A percentile compares a stretch with the other conserved stretches of the same genome.
These are phyloP conservation scores for Mastacembelus armatus DNA, from an alignment of 2,797 vertebrate genomes.

Conservation along the genomic window DNA sequence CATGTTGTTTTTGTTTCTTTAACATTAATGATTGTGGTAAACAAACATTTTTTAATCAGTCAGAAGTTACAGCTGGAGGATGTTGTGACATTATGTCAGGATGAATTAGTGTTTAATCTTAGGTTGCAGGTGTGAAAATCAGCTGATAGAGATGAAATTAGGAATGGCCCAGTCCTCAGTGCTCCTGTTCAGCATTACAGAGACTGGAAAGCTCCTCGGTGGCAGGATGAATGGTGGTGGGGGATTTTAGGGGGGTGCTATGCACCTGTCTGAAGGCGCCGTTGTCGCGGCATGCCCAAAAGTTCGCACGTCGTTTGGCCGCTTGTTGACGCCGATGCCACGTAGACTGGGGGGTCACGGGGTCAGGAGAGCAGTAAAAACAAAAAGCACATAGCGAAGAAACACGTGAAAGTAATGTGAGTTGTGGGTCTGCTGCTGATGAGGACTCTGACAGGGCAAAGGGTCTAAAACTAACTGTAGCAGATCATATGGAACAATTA, in stretches of 20 bases:
- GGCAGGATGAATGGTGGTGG: slow-evolving; percentile 4
- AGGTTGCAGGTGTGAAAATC: slow-evolving; percentile 16
- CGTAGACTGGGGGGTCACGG: slow-evolving; percentile 75
- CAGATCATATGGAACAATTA: not conserved
- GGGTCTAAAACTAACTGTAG: not conserved
- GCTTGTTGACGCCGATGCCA: slow-evolving; percentile 81
- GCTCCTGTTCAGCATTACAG: slow-evolving; percentile 62
- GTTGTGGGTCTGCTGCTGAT: slow-evolving; percentile 15
- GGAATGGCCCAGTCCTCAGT: slow-evolving; percentile 55
- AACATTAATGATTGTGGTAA: too few relatives aligned
- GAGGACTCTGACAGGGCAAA: not conserved
- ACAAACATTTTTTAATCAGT: too few relatives aligned
- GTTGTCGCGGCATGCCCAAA: slow-evolving; percentile 75
- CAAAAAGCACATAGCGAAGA: slow-evolving; percentile 66
- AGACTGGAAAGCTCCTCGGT: slow-evolving; percentile 30
- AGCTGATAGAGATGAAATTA: slow-evolving; percentile 46
- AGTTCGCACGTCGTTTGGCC: slow-evolving; percentile 80
- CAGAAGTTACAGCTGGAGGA: too few relatives aligned
- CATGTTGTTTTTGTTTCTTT: not conserved
- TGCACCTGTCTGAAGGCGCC: slow-evolving; percentile 79
- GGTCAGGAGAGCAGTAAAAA: slow-evolving; percentile 72
- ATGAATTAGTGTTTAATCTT: not conserved
- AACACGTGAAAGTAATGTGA: slow-evolving; percentile 66
- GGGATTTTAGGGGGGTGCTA: slow-evolving; percentile 41
- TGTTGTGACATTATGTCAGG: not conserved